These are phyloP conservation scores for Notiomystis cincta DNA, from an alignment of 2,113 vertebrate species.

Conservation along the genomic window DNA sequence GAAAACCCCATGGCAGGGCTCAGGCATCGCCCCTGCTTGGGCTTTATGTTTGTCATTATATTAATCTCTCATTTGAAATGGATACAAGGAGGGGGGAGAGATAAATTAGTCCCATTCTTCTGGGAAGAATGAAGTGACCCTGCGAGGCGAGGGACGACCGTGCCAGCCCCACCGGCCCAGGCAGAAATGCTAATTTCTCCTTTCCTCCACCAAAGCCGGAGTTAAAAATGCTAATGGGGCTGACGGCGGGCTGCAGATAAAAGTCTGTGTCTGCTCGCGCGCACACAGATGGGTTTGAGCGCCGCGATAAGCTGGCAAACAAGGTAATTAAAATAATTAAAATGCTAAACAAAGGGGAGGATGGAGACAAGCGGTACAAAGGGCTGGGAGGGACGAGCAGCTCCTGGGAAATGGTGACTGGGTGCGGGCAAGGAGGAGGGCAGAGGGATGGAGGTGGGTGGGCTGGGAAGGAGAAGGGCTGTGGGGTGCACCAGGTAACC, in stretches of 20 bases:
- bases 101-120: constrained; percentile 67
- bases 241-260: constrained; percentile 60
- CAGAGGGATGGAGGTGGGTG: not conserved
- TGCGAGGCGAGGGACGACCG: not conserved
- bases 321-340: constrained; percentile 76
- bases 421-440: not conserved
- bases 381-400: constrained; percentile 29
- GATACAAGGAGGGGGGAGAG: constrained; percentile 19
- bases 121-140: constrained; percentile 59
- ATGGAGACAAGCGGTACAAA: constrained; percentile 54
- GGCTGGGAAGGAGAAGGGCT: not conserved
- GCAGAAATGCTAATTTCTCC: constrained; percentile 65
- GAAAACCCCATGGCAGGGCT: not conserved
- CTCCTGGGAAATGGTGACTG: constrained; percentile 13
- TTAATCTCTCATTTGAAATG: constrained; percentile 48
- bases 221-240: constrained; percentile 65
- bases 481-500: not conserved
- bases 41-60: not conserved
- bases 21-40: not conserved
- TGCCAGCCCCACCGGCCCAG: constrained; percentile 14
- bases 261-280: constrained; percentile 56
- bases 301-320: constrained; percentile 69
- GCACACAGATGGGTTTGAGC: constrained; percentile 62
- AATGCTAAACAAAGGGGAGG: constrained; percentile 71
- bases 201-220: constrained; percentile 29